Evolutionary conservation across 2,888 invertebrate species (phyloP).

Genomic region (Syritta pipiens): DNA sequence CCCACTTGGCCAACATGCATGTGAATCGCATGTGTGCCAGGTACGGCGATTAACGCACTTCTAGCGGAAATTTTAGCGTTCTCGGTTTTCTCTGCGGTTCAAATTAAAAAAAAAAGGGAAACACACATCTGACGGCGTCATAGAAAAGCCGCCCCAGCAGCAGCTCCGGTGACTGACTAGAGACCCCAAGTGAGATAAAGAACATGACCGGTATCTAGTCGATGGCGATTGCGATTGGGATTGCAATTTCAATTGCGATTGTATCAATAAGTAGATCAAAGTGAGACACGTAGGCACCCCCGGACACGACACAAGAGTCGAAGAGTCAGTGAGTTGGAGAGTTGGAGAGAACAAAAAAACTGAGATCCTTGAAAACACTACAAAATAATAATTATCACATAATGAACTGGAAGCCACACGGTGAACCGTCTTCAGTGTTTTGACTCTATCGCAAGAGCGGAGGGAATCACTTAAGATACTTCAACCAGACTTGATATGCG

Average conservation of each 20-base stretch:
- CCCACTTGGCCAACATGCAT: conserved; percentile 43
- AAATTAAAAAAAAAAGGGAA: conserved; percentile 25
- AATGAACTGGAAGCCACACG: conserved; percentile 50
- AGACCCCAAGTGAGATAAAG: conserved; percentile 20
- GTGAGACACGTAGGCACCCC: too few relatives aligned
- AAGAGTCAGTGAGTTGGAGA: too few relatives aligned
- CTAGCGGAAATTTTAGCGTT: conserved; percentile 47
- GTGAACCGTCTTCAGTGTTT: conserved; percentile 45
- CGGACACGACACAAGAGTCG: not conserved
- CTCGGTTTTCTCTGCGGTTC: conserved; percentile 64
- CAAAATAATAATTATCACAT: conserved; percentile 56
- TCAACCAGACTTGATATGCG: conserved; percentile 51
- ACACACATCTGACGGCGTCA: conserved; percentile 47
- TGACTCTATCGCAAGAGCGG: conserved; percentile 48
- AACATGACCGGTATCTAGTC: conserved; percentile 24
- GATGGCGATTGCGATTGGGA: too few relatives aligned
- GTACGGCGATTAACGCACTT: conserved; percentile 57
- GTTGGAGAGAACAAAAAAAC: too few relatives aligned
- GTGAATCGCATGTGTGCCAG: not conserved
- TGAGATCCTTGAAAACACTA: conserved; percentile 49
- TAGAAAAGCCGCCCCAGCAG: conserved; percentile 59
- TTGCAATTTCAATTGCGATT: conserved; percentile 19
- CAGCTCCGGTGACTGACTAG: conserved; percentile 28
- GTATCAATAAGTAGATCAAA: conserved; percentile 58
- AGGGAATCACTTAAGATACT: conserved; percentile 61